Percentiles rank a stretch among this genome's conserved stretches.
Conservation (phyloP, 2,113 vertebrate genomes). For the Paralichthys olivaceus region DNA sequence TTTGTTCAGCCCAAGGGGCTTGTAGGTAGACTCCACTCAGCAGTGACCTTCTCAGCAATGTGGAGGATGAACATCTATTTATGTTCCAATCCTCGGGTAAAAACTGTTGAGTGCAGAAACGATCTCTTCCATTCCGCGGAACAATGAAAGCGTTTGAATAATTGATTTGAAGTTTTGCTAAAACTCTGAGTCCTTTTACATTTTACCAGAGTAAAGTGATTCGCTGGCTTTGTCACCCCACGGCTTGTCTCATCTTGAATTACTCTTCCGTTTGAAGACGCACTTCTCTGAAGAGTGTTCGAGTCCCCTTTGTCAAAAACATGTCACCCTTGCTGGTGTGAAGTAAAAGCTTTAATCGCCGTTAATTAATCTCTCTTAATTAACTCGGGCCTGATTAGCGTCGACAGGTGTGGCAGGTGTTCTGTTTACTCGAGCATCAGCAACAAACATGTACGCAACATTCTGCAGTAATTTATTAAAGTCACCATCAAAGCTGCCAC, state of each 20-base stretch:
- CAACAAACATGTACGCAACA: slow-evolving; percentile 37
- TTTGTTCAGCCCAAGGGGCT: slow-evolving; percentile 62
- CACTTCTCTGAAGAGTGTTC: slow-evolving; percentile 18
- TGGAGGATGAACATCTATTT: slow-evolving; percentile 66
- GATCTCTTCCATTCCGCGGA: slow-evolving; percentile 30
- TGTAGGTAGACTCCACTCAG: slow-evolving; percentile 63
- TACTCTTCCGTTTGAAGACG: slow-evolving; percentile 31
- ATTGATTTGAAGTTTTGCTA: slow-evolving; percentile 64
- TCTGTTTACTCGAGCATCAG: slow-evolving; percentile 52
- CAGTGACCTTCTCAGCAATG: slow-evolving; percentile 67
- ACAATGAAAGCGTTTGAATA: slow-evolving; percentile 61
- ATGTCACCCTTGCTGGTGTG: not conserved
- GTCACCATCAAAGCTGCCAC: slow-evolving; percentile 73
- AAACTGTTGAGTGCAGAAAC: slow-evolving; percentile 41
- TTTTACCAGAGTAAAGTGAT: slow-evolving; percentile 53
- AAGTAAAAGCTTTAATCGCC: slow-evolving; percentile 54
- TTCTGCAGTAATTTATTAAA: slow-evolving; percentile 76
- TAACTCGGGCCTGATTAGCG: slow-evolving; percentile 42
- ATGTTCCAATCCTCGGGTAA: slow-evolving; percentile 47
- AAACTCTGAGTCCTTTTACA: slow-evolving; percentile 54
- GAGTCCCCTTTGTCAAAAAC: slow-evolving; percentile 28
- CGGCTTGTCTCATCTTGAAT: slow-evolving; percentile 38
- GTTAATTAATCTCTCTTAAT: slow-evolving; percentile 60
- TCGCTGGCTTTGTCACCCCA: slow-evolving; percentile 35
- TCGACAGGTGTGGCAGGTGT: slow-evolving; percentile 54